A percentile compares a stretch with the other conserved stretches of the same genome.
Evolutionary conservation across 2,888 invertebrate species (phyloP).

Genomic region (Trachelus tabidus): DNA sequence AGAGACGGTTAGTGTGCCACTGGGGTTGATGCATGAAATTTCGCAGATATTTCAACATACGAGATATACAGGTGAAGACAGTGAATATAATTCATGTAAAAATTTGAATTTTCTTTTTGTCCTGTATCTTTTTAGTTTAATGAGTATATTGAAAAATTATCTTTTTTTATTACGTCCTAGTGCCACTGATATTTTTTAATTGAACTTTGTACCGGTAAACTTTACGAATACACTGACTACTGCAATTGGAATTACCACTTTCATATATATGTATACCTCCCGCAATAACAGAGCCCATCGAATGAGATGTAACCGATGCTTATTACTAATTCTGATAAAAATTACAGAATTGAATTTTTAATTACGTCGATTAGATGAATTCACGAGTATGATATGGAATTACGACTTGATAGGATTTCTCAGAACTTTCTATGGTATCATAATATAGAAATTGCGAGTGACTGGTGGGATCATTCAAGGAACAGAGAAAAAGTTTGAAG

Average conservation of each 20-base stretch:
- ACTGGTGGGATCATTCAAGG: background rate
- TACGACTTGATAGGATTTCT: background rate
- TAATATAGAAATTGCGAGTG: background rate
- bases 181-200: background rate
- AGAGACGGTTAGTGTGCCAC: background rate
- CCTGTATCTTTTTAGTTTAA: no score
- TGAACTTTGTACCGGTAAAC: background rate
- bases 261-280: background rate
- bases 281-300: background rate
- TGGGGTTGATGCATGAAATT: background rate
- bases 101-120: background rate
- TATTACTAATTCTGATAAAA: background rate
- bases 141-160: background rate
- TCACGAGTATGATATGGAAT: background rate
- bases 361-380: background rate
- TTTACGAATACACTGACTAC: background rate
- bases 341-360: background rate
- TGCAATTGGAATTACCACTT: background rate
- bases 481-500: background rate
- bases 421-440: background rate
- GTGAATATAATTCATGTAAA: background rate
- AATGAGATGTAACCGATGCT: constrained; percentile 27
- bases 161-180: background rate
- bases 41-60: background rate
- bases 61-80: background rate